Conservation (phyloP, 1,140 invertebrate genomes). For the Trialeurodes vaporariorum region DNA sequence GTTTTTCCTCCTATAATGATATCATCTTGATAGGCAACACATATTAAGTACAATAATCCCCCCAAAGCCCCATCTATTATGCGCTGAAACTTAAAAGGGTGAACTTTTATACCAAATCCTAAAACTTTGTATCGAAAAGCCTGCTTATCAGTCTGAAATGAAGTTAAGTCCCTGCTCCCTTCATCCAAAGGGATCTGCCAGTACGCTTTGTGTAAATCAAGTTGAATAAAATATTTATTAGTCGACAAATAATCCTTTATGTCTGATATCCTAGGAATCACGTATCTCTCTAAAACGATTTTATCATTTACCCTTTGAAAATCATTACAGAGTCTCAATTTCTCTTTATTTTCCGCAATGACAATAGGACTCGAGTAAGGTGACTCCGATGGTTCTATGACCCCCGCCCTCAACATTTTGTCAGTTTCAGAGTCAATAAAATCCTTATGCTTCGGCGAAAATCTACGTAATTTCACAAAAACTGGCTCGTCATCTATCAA, state of each 20-base stretch:
- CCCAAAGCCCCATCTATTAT: not conserved
- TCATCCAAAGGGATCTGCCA: not conserved
- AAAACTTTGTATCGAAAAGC: not conserved
- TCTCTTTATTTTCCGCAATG: not conserved
- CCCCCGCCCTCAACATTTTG: not conserved
- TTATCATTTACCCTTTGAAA: not conserved
- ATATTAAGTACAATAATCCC: not conserved
- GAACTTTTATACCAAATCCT: not conserved
- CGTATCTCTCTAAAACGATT: not conserved
- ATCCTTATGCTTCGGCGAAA: not conserved
- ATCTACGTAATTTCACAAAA: not conserved
- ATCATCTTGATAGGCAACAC: not conserved
- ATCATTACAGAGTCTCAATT: conserved; percentile 4
- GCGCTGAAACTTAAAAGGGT: not conserved
- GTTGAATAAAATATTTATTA: not conserved
- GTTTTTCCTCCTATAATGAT: not conserved
- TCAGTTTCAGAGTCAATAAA: not conserved
- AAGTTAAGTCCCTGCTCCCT: not conserved
- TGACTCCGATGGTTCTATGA: not conserved
- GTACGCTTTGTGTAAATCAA: not conserved
- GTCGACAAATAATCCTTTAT: not conserved
- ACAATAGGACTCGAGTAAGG: not conserved
- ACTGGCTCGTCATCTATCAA: not conserved
- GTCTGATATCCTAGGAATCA: not conserved
- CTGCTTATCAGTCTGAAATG: not conserved